A percentile compares a stretch with the other conserved stretches of the same genome.
Conservation (phyloP, 2,113 vertebrate species). For the Brachyhypopomus gauderio region DNA sequence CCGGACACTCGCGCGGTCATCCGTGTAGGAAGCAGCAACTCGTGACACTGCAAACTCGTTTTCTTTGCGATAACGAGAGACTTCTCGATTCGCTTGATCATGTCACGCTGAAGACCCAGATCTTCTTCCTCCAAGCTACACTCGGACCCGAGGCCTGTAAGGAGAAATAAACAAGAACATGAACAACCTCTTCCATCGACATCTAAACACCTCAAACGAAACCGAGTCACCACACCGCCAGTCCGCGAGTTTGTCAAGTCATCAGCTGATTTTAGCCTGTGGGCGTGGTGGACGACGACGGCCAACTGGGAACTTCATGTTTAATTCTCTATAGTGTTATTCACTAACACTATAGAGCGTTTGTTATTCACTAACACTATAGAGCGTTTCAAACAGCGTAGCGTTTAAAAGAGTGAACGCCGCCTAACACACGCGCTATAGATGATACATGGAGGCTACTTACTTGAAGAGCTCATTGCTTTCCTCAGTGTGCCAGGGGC, state of each 20-base stretch:
- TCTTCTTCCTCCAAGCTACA: slow-evolving; percentile 61
- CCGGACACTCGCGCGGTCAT: slow-evolving; percentile 67
- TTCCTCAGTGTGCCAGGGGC: slow-evolving; percentile 67
- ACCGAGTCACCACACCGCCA: slow-evolving; percentile 5
- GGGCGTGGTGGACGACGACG: no score
- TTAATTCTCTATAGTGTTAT: no score
- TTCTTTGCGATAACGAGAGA: slow-evolving; percentile 72
- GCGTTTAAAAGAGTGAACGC: no score
- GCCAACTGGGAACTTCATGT: no score
- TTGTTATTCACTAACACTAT: no score
- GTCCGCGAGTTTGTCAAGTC: not conserved
- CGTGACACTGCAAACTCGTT: slow-evolving; percentile 66
- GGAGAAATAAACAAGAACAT: not conserved
- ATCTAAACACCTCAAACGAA: not conserved
- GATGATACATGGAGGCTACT: slow-evolving; percentile 48
- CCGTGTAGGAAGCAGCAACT: slow-evolving; percentile 70
- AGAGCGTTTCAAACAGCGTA: no score
- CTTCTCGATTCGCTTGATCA: slow-evolving; percentile 67
- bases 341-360: no score
- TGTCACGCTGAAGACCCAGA: slow-evolving; percentile 55
- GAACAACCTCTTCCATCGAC: not conserved
- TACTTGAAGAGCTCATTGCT: slow-evolving; percentile 56
- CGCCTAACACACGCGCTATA: no score
- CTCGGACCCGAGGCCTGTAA: slow-evolving; percentile 59
- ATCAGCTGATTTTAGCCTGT: slow-evolving; percentile 19